phyloP scores from a whole-genome alignment of 2,888 invertebrate genomes.

The Bursaphelenchus okinawaensis region DNA sequence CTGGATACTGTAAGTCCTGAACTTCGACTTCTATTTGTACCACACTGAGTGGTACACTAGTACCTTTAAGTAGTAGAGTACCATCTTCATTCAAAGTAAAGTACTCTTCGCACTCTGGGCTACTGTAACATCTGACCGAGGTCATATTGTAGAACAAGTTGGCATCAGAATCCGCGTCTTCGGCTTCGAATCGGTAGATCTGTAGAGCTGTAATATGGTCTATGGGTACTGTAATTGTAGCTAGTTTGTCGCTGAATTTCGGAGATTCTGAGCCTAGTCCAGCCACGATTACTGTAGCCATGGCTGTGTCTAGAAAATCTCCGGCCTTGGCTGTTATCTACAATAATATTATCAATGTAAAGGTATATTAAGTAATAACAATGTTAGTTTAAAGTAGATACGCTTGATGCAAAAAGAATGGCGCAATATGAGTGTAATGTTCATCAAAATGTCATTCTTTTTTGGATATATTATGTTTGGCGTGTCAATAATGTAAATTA shows the following conservation, averaged over 20 bases:
- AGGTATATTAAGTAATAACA: too few relatives aligned
- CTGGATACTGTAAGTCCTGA: not conserved
- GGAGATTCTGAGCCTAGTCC: not conserved
- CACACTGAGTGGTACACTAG: not conserved
- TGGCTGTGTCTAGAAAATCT: not conserved
- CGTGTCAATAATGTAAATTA: too few relatives aligned
- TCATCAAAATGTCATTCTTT: too few relatives aligned
- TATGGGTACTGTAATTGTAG: too few relatives aligned
- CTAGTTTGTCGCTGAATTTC: not conserved
- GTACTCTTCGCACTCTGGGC: not conserved
- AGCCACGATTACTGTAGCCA: not conserved
- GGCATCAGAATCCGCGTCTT: not conserved
- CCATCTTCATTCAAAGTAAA: not conserved
- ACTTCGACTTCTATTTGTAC: not conserved
- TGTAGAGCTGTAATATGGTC: too few relatives aligned
- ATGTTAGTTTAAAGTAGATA: too few relatives aligned
- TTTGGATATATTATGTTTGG: too few relatives aligned
- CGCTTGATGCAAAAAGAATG: too few relatives aligned
- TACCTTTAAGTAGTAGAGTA: not conserved
- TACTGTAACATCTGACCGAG: not conserved
- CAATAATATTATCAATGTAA: not conserved
- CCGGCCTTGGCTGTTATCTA: not conserved
- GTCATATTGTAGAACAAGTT: not conserved
- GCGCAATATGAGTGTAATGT: too few relatives aligned
- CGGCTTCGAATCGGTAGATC: not conserved